Percentiles rank a stretch among this genome's conserved stretches.
phyloP scores from a whole-genome alignment of 2,113 vertebrate species.

The Vidua macroura region DNA sequence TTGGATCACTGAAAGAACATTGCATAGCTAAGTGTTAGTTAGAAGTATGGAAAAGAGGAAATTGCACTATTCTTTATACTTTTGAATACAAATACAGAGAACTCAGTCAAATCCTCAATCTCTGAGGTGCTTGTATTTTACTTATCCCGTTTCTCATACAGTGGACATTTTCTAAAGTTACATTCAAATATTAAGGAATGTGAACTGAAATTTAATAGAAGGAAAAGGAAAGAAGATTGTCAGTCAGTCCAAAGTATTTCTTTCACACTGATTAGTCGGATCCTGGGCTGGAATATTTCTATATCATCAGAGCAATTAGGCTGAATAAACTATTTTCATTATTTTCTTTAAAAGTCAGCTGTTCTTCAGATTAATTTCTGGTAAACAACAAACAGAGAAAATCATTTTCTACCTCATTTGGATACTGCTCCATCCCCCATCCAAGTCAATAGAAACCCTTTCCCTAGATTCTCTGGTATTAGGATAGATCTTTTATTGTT shows the following conservation, averaged over 20 bases:
- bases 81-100: background rate
- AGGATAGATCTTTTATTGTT: background rate
- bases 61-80: background rate
- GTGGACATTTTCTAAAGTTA: background rate
- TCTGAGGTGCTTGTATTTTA: background rate
- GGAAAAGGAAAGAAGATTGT: background rate
- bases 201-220: background rate
- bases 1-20: background rate
- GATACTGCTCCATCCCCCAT: background rate
- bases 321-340: background rate
- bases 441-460: background rate
- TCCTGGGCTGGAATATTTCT: background rate
- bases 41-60: background rate
- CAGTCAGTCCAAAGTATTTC: background rate
- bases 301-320: background rate
- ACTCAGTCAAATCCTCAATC: background rate
- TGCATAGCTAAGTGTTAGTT: background rate
- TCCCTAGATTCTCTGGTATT: background rate
- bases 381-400: background rate
- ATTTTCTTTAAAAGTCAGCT: background rate
- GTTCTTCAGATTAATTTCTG: background rate
- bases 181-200: background rate
- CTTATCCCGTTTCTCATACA: background rate
- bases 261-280: background rate
- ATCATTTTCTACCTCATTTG: background rate